Evolutionary conservation across 1,140 invertebrate genomes (phyloP).

Genomic region (Nephotettix cincticeps): DNA sequence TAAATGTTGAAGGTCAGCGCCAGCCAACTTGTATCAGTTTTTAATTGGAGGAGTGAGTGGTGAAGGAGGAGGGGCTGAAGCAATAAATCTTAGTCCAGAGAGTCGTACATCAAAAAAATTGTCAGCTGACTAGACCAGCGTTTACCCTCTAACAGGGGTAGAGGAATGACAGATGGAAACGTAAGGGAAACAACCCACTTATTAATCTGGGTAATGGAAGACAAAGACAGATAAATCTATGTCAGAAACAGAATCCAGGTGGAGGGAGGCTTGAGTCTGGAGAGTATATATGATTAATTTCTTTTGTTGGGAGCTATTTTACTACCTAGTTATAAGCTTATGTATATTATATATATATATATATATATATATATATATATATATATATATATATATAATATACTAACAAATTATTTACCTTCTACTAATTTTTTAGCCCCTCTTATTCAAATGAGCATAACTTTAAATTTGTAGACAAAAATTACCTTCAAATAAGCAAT

Average conservation of each 20-base stretch:
- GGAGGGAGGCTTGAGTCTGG: too few species aligned
- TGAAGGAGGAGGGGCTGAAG: background rate
- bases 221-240: background rate
- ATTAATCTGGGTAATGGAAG: background rate
- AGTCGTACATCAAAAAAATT: slow-evolving; percentile 1
- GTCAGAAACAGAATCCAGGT: background rate
- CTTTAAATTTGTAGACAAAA: too few species aligned
- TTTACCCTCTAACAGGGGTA: background rate
- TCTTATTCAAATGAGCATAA: too few species aligned
- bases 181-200: background rate
- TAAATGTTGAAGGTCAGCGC: background rate
- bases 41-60: background rate
- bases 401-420: too few species aligned
- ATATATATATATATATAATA: too few species aligned
- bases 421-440: too few species aligned
- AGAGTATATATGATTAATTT: too few species aligned
- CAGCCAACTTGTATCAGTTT: slow-evolving; percentile 3
- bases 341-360: too few species aligned
- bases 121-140: background rate
- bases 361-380: too few species aligned
- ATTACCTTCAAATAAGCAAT: too few species aligned
- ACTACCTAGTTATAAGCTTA: too few species aligned
- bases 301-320: too few species aligned
- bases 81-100: background rate
- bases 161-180: background rate